Percentiles rank a stretch among this genome's conserved stretches.
phyloP scores from a whole-genome alignment of 2,797 vertebrate genomes.

The Trematomus bernacchii region DNA sequence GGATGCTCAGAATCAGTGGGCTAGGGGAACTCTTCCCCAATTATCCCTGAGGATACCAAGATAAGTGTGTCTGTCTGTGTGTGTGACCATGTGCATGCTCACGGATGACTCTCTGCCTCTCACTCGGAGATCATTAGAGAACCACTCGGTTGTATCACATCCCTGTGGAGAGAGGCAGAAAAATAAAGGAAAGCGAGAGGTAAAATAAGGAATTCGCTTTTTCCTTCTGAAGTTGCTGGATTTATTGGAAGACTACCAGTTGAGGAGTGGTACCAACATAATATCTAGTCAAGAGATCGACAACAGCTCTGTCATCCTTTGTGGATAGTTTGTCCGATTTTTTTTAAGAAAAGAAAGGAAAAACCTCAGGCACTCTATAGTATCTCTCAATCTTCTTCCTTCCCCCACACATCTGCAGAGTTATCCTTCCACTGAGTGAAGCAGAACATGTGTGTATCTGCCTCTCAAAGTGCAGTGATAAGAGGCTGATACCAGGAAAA shows the following conservation, averaged over 20 bases:
- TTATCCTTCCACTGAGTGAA: slow-evolving; percentile 33
- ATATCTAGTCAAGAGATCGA: slow-evolving; percentile 1
- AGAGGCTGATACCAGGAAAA: slow-evolving; percentile 41
- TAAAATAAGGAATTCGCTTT: slow-evolving; percentile 44
- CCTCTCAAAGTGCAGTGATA: slow-evolving; percentile 54
- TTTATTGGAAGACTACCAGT: slow-evolving; percentile 12
- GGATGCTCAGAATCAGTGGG: slow-evolving; percentile 59
- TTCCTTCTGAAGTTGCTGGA: slow-evolving; percentile 21
- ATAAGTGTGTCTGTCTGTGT: slow-evolving; percentile 25
- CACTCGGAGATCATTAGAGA: slow-evolving; percentile 78
- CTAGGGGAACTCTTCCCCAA: slow-evolving; percentile 65
- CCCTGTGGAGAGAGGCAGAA: slow-evolving; percentile 48
- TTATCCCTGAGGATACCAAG: slow-evolving; percentile 67
- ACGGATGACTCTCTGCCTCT: slow-evolving; percentile 71
- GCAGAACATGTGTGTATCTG: slow-evolving; percentile 35
- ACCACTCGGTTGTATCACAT: slow-evolving; percentile 68
- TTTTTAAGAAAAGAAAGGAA: neutral
- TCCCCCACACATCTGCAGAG: slow-evolving; percentile 20
- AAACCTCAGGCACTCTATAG: slow-evolving; percentile 18
- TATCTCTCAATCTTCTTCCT: slow-evolving; percentile 48
- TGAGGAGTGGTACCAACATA: slow-evolving; percentile 6
- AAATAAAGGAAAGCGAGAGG: slow-evolving; percentile 35
- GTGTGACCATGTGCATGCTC: slow-evolving; percentile 58
- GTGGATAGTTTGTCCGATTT: slow-evolving; percentile 17
- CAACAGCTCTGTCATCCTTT: neutral